These are phyloP conservation scores for Ooceraea biroi DNA, from an alignment of 1,140 invertebrate genomes.

Conservation along the genomic window DNA sequence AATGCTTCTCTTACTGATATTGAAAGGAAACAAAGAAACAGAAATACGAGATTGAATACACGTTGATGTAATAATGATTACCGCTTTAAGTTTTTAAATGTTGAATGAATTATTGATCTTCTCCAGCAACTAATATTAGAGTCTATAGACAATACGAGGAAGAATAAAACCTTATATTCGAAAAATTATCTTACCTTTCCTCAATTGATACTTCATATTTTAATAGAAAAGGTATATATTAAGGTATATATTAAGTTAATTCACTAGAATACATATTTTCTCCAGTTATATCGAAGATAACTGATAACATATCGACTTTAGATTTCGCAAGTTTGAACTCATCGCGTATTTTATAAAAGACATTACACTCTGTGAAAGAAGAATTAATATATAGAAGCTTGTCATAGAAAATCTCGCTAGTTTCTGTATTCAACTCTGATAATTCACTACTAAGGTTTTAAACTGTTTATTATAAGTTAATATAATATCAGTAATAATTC, in stretches of 20 bases:
- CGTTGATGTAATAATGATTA: background rate
- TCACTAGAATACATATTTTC: conserved; percentile 4
- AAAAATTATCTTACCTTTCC: background rate
- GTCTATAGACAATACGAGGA: background rate
- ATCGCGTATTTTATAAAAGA: conserved; percentile 24
- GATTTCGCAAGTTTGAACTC: background rate
- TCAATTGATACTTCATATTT: conserved; percentile 16
- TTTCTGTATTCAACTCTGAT: background rate
- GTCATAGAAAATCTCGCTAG: background rate
- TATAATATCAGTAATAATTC: conserved; percentile 4
- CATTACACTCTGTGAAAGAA: background rate
- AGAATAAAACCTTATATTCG: background rate
- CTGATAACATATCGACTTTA: background rate
- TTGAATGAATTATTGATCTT: conserved; percentile 25
- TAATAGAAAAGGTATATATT: background rate
- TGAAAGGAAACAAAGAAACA: too few relatives aligned
- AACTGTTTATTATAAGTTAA: background rate
- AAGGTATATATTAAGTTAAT: background rate
- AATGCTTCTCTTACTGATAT: background rate
- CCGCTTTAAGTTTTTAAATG: background rate
- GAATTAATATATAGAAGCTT: conserved; percentile 4
- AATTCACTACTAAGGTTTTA: background rate
- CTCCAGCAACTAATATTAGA: conserved; percentile 15
- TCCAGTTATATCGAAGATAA: background rate
- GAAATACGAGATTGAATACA: too few relatives aligned